Conservation (phyloP, 2,888 invertebrate species). For the Brachyptera putata region DNA sequence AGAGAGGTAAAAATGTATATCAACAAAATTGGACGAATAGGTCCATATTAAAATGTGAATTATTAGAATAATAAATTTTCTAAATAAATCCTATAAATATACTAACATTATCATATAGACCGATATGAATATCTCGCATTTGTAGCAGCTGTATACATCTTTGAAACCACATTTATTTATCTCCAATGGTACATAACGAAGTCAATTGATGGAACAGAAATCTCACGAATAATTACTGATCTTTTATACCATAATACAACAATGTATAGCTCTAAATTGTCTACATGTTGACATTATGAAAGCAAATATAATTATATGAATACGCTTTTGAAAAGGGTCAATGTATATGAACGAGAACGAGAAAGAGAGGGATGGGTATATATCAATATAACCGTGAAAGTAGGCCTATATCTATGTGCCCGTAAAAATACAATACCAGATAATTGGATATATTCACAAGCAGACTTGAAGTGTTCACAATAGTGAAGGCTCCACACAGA, state of each 20-base stretch:
- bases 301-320: background rate
- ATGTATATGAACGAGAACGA: background rate
- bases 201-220: constrained; percentile 10
- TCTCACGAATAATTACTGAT: background rate
- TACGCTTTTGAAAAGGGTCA: background rate
- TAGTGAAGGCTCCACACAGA: too few relatives aligned
- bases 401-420: too few relatives aligned
- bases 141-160: background rate
- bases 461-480: too few relatives aligned
- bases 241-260: background rate
- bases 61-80: too few relatives aligned
- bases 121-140: background rate
- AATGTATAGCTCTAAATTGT: background rate
- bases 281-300: background rate
- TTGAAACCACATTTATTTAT: too few relatives aligned
- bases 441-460: constrained; percentile 3
- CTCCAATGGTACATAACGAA: constrained; percentile 18
- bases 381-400: too few relatives aligned
- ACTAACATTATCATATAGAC: too few relatives aligned
- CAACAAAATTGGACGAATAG: too few relatives aligned
- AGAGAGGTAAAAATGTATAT: too few relatives aligned
- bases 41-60: too few relatives aligned
- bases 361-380: too few relatives aligned
- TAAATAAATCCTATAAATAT: too few relatives aligned
- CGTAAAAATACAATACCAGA: background rate